A percentile compares a stretch with the other conserved stretches of the same genome.
These are phyloP conservation scores for Coendou prehensilis DNA, from an alignment of 2,797 vertebrate species.

Conservation along the genomic window DNA sequence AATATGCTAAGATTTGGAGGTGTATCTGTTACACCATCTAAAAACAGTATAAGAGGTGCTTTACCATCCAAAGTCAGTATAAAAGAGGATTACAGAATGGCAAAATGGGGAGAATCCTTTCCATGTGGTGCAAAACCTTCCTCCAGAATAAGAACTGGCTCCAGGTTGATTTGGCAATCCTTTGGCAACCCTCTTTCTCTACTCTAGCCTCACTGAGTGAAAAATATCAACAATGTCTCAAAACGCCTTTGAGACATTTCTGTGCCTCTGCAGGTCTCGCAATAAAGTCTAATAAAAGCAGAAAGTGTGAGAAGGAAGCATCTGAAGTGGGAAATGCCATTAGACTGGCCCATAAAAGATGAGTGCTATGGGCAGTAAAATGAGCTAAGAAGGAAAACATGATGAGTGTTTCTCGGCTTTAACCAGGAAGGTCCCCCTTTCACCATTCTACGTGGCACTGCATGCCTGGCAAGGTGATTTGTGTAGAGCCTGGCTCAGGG, in stretches of 20 bases:
- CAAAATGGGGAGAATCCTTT: background rate
- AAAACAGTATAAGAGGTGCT: background rate
- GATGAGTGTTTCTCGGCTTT: conserved; percentile 74
- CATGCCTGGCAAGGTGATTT: background rate
- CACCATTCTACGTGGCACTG: conserved; percentile 6
- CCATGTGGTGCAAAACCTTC: background rate
- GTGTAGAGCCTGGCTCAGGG: background rate
- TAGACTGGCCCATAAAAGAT: conserved; percentile 77
- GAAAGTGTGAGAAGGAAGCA: conserved; percentile 69
- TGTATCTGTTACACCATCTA: background rate
- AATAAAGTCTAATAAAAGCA: conserved; percentile 66
- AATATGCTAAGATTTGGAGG: background rate
- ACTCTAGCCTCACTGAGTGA: conserved; percentile 23
- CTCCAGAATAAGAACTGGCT: background rate
- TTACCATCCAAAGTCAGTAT: background rate
- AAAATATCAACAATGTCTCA: conserved; percentile 62
- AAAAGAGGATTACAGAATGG: background rate
- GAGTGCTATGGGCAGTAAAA: conserved; percentile 72
- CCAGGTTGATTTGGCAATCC: background rate
- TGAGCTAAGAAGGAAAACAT: conserved; percentile 83
- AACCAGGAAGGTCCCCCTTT: conserved; percentile 65
- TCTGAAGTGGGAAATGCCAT: conserved; percentile 75
- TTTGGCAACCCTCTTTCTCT: background rate
- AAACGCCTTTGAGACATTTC: conserved; percentile 53
- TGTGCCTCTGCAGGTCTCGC: background rate